Evolutionary conservation across 1,140 invertebrate species (phyloP).

Genomic region (Panulirus ornatus): DNA sequence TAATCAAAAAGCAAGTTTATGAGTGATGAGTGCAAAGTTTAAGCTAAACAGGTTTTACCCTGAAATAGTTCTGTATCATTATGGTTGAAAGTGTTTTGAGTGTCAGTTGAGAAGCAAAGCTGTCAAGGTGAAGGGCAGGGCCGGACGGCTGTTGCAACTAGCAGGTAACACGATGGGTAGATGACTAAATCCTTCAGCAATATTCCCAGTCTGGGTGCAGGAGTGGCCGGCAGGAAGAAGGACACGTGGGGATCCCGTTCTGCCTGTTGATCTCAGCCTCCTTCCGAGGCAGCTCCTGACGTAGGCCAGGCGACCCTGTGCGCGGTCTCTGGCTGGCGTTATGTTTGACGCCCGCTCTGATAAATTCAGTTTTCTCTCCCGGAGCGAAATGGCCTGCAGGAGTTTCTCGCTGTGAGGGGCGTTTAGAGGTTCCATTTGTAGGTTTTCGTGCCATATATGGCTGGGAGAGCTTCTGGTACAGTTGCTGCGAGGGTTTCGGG

Average conservation of each 20-base stretch:
- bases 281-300: neutral
- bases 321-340: neutral
- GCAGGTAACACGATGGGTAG: neutral
- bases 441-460: neutral
- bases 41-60: no score
- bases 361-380: no score
- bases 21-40: no score
- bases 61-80: no score
- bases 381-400: no score
- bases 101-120: no score
- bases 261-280: neutral
- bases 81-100: no score
- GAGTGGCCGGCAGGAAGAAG: conserved; percentile 26
- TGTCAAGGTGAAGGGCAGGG: no score
- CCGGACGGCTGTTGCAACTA: no score
- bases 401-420: neutral
- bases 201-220: conserved; percentile 49
- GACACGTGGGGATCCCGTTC: conserved; percentile 30
- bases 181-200: conserved; percentile 9
- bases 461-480: neutral
- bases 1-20: no score
- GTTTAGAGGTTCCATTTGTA: neutral
- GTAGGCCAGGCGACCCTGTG: neutral
- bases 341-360: no score
- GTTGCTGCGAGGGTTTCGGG: neutral